Percentiles rank a stretch among this genome's conserved stretches.
These are phyloP conservation scores for Cotesia vestalis DNA, from an alignment of 1,140 invertebrate genomes.

Conservation along the genomic window DNA sequence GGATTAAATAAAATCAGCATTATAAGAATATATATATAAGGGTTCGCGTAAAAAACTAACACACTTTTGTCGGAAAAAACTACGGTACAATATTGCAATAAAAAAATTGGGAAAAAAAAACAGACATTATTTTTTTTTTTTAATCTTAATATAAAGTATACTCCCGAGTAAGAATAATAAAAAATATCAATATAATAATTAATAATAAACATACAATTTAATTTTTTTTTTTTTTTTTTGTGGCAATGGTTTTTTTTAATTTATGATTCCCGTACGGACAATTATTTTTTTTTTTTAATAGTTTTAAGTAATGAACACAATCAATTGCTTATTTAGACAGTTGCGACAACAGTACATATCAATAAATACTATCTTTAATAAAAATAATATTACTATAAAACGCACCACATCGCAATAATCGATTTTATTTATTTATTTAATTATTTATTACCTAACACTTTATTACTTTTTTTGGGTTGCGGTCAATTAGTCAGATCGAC, in stretches of 20 bases:
- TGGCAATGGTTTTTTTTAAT: conserved; percentile 22
- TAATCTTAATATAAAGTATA: conserved; percentile 3
- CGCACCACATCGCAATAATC: conserved; percentile 29
- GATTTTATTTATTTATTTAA: conserved; percentile 12
- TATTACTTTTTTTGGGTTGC: neutral
- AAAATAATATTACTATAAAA: conserved; percentile 30
- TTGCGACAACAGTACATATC: conserved; percentile 30
- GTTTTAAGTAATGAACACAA: conserved; percentile 28
- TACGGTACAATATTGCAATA: neutral
- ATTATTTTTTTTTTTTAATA: neutral
- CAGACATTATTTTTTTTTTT: too few relatives aligned
- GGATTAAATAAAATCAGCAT: conserved; percentile 33
- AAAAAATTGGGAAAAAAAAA: neutral
- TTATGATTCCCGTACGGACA: conserved; percentile 13
- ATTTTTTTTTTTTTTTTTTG: too few relatives aligned
- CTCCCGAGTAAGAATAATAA: conserved; percentile 10
- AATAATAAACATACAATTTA: conserved; percentile 13
- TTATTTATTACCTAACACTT: neutral
- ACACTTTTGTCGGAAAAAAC: conserved; percentile 14
- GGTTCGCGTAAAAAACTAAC: conserved; percentile 65
- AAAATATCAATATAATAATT: neutral
- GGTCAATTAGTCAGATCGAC: too few relatives aligned
- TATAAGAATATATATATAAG: conserved; percentile 62
- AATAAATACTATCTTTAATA: conserved; percentile 21
- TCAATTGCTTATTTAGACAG: conserved; percentile 32